These are phyloP conservation scores for Plagiodera versicolora DNA, from an alignment of 2,888 invertebrate genomes.

Conservation along the genomic window DNA sequence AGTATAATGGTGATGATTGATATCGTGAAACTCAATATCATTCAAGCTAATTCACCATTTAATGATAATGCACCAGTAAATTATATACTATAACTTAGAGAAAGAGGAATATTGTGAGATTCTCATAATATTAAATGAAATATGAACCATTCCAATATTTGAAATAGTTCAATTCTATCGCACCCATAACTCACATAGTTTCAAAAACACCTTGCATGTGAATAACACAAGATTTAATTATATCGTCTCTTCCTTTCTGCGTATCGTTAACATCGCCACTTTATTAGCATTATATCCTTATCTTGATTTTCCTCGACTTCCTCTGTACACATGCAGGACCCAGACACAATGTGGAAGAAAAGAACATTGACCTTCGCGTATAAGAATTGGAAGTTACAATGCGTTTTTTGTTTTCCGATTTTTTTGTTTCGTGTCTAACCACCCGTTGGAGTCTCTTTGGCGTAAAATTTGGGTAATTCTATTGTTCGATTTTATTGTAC, in stretches of 20 bases:
- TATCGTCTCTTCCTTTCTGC: background rate
- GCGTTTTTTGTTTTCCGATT: conserved; percentile 21
- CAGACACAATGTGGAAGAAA: background rate
- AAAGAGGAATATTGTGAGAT: too few species aligned
- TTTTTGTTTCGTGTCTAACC: conserved; percentile 19
- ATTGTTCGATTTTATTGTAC: conserved; percentile 1
- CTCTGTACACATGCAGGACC: background rate
- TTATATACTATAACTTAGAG: too few species aligned
- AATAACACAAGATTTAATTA: background rate
- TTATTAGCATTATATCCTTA: background rate
- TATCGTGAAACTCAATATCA: too few species aligned
- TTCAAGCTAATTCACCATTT: too few species aligned
- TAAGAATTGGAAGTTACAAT: conserved; percentile 6
- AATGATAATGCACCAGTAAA: too few species aligned
- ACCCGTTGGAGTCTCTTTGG: conserved; percentile 18
- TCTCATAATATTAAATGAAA: too few species aligned
- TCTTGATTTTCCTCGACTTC: background rate
- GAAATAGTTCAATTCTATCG: too few species aligned
- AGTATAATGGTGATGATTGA: too few species aligned
- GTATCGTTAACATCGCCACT: background rate
- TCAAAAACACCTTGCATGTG: background rate
- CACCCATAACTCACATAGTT: too few species aligned
- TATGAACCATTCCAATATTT: too few species aligned
- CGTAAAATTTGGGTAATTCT: background rate
- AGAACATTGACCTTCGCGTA: background rate